phyloP scores from a whole-genome alignment of 1,140 invertebrate genomes.

The Polypedilum vanderplanki region DNA sequence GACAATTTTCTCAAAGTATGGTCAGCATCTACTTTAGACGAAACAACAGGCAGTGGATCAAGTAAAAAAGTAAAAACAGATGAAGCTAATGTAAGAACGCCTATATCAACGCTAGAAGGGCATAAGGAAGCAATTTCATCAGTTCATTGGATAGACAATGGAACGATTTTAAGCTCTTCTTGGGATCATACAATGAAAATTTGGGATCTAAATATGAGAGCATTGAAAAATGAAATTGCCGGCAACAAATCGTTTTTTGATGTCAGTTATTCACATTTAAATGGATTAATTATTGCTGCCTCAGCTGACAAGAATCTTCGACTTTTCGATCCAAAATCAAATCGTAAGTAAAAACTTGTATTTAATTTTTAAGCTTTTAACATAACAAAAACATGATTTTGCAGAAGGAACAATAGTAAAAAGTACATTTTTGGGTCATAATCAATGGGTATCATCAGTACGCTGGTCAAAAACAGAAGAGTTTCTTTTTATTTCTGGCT shows the following conservation, averaged over 20 bases:
- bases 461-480: slow-evolving; percentile 81
- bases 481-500: slow-evolving; percentile 85
- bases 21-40: slow-evolving; percentile 52
- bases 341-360: slow-evolving; percentile 51
- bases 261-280: slow-evolving; percentile 72
- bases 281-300: slow-evolving; percentile 67
- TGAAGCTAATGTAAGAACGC: slow-evolving; percentile 49
- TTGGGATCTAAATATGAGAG: slow-evolving; percentile 86
- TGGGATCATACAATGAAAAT: slow-evolving; percentile 95
- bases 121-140: slow-evolving; percentile 86
- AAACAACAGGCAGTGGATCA: slow-evolving; percentile 47
- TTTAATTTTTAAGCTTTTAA: slow-evolving; percentile 7
- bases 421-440: slow-evolving; percentile 81
- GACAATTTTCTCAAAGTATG: slow-evolving; percentile 76
- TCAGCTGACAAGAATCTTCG: slow-evolving; percentile 86
- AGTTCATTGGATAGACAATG: slow-evolving; percentile 70
- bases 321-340: slow-evolving; percentile 84
- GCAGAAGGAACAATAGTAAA: slow-evolving; percentile 82
- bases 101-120: slow-evolving; percentile 80
- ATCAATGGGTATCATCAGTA: slow-evolving; percentile 83
- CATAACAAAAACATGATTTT: slow-evolving; percentile 37
- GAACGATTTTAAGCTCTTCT: slow-evolving; percentile 70
- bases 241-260: slow-evolving; percentile 90
- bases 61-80: slow-evolving; percentile 47
- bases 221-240: slow-evolving; percentile 70